phyloP scores from a whole-genome alignment of 1,140 invertebrate genomes.

The Trialeurodes vaporariorum region DNA sequence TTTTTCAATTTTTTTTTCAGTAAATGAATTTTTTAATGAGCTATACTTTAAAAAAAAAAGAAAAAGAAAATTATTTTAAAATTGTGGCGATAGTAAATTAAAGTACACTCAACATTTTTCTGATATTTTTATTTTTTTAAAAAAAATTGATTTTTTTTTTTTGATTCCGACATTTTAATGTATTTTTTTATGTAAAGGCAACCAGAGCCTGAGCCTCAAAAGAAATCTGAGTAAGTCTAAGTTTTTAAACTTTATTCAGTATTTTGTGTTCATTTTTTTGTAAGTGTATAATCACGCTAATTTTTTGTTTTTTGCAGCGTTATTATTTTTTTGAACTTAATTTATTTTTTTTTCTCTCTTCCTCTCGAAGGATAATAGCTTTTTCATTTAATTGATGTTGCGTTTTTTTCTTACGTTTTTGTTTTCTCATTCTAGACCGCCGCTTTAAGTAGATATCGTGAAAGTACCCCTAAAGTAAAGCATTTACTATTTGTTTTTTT shows the following conservation, averaged over 20 bases:
- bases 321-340: background rate
- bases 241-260: background rate
- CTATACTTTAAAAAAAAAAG: too few relatives aligned
- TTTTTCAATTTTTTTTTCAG: too few relatives aligned
- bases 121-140: too few relatives aligned
- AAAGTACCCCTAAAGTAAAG: background rate
- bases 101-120: too few relatives aligned
- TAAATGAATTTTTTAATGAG: too few relatives aligned
- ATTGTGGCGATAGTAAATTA: too few relatives aligned
- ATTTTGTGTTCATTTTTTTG: background rate
- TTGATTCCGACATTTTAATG: constrained; percentile 4
- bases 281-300: background rate
- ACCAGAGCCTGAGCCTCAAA: constrained; percentile 21
- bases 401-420: background rate
- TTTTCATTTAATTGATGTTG: background rate
- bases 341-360: too few relatives aligned
- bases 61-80: too few relatives aligned
- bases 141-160: constrained; percentile 13
- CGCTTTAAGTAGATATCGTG: background rate
- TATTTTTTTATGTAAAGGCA: constrained; percentile 12
- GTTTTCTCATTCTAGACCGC: background rate
- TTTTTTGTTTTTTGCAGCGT: background rate
- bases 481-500: too few relatives aligned
- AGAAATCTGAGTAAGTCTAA: constrained; percentile 21
- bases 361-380: background rate